These are phyloP conservation scores for Fopius arisanus DNA, from an alignment of 1,140 invertebrate genomes.

Conservation along the genomic window DNA sequence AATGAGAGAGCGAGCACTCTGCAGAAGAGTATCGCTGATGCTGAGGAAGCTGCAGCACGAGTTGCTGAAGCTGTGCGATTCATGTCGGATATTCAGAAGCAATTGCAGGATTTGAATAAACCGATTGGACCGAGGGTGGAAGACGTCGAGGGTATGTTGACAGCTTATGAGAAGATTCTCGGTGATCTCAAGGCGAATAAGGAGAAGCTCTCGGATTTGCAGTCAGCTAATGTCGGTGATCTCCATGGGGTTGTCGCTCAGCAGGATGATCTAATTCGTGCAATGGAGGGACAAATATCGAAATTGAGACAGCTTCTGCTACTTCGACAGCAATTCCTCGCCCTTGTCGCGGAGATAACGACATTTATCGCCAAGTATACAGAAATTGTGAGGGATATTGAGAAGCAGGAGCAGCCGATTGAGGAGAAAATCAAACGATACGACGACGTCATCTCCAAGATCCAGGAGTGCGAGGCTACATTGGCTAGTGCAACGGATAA, in stretches of 20 bases:
- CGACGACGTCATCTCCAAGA: conserved; percentile 83
- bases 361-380: conserved; percentile 88
- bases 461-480: conserved; percentile 88
- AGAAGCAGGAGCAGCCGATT: conserved; percentile 79
- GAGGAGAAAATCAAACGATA: conserved; percentile 90
- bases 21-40: conserved; percentile 78
- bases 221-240: conserved; percentile 77
- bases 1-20: conserved; percentile 77
- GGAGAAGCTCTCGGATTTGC: conserved; percentile 78
- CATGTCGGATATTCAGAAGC: conserved; percentile 80
- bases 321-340: conserved; percentile 86
- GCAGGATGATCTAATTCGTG: conserved; percentile 83
- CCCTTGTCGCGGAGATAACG: conserved; percentile 85
- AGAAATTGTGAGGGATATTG: conserved; percentile 84
- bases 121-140: conserved; percentile 86
- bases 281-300: conserved; percentile 84
- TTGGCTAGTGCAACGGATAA: conserved; percentile 87
- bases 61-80: conserved; percentile 83
- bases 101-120: conserved; percentile 82
- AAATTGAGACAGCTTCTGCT: conserved; percentile 79
- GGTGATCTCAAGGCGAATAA: conserved; percentile 83
- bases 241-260: conserved; percentile 80
- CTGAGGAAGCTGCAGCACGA: conserved; percentile 78
- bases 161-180: conserved; percentile 81
- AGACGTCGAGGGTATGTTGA: conserved; percentile 81